Evolutionary conservation across 2,888 invertebrate genomes (phyloP), one percentile per base, ranked within the genome.

Genomic region (Ormyrus rosae): DNA sequence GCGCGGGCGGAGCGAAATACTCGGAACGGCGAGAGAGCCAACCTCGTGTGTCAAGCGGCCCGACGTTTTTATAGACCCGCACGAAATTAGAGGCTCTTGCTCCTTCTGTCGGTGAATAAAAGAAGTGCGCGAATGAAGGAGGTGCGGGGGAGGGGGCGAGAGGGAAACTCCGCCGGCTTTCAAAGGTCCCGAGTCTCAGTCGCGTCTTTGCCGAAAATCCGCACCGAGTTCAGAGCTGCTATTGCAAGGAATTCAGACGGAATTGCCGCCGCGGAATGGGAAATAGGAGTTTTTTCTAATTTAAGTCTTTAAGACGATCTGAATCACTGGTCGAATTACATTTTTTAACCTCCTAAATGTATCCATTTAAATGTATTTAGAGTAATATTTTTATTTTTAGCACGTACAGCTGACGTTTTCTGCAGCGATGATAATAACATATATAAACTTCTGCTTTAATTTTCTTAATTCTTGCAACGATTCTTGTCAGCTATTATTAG

Each of bases 61-160:
- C 86, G 86, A 87, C 87, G 83, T 88, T 89, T 89, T 89, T 89
- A 87, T 87, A 87, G 88, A 85, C 85, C 81, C 81, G 79, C 78
- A 81, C 87, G 84, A 85, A 89, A 88, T 89, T 89, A 89, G 88
- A 87, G 86, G 82, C 83, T 77, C 76, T 58, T 50, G n/a, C 58
- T 63, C 45, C 45, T 10, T 63, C 63, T 46, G 8, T 63, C 74
- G 64, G 69, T 79, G 82, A 83, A 83, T 83, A 83, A 82, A 82
- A 80, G 80, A 77, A 82, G 77, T 50, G 48, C 60, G 61, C 67
- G 69, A 76, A 80, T 72, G 75, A 80, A 74, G 78, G 75, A 81
- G 83, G 80, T 74, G 83, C 78, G 76, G 82, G 73, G 53, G 67
- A n/a, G 5, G 13, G 8, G 4, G n/a, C 50, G 70, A 53, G 61